These are phyloP conservation scores for Phoenicopterus ruber DNA, from an alignment of 2,113 vertebrate species.

Conservation along the genomic window DNA sequence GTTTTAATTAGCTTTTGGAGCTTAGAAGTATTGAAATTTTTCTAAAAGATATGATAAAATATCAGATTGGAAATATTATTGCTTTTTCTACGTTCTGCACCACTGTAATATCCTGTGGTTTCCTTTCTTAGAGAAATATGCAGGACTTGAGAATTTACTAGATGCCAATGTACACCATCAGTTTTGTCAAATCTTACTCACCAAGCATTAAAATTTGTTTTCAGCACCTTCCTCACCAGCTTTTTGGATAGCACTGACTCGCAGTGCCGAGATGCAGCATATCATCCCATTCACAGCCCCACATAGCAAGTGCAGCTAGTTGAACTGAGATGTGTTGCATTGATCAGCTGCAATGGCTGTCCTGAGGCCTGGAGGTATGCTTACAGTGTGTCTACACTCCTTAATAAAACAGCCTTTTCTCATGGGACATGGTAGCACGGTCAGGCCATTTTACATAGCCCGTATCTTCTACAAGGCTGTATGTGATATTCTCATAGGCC, in stretches of 20 bases:
- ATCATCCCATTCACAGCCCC: neutral
- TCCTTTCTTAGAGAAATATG: neutral
- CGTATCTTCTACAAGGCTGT: neutral
- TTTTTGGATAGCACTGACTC: neutral
- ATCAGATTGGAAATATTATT: neutral
- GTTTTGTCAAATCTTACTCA: neutral
- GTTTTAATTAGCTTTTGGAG: slow-evolving; percentile 35
- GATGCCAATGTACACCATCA: neutral
- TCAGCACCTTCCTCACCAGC: neutral
- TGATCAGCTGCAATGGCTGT: neutral
- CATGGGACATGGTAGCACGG: neutral
- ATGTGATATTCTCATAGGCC: too few relatives aligned
- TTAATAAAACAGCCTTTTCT: neutral
- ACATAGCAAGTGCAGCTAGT: accelerated
- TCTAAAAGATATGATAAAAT: neutral
- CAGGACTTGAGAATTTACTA: neutral
- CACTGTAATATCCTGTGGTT: neutral
- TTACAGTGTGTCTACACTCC: neutral
- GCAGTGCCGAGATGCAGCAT: neutral
- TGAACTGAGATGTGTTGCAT: neutral
- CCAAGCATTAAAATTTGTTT: neutral
- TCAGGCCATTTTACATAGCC: neutral
- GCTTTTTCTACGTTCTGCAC: neutral
- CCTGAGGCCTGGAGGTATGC: neutral
- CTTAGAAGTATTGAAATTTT: neutral